These are phyloP conservation scores for Pogonomyrmex californicus DNA, from an alignment of 1,140 invertebrate species.

Conservation along the genomic window DNA sequence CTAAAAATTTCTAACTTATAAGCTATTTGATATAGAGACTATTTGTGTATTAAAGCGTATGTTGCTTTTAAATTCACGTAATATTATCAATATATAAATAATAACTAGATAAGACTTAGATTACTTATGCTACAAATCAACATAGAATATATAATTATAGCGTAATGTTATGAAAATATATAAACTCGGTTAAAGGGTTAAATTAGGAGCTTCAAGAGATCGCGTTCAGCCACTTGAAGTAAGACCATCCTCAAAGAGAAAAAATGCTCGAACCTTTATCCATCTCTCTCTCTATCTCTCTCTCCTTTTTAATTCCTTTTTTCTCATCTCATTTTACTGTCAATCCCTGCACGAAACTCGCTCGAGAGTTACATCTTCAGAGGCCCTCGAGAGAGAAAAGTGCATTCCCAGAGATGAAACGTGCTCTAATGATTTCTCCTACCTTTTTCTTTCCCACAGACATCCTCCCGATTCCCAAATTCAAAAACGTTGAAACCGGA, in stretches of 20 bases:
- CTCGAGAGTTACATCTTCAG: conserved; percentile 13
- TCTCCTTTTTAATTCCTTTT: conserved; percentile 21
- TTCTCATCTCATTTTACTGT: neutral
- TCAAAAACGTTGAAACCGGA: conserved; percentile 81
- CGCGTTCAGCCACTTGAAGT: conserved; percentile 38
- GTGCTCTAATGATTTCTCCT: conserved; percentile 62
- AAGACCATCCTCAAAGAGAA: conserved; percentile 44
- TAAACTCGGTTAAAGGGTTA: conserved; percentile 63
- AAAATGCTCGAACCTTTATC: neutral
- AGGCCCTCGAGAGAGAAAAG: conserved; percentile 24
- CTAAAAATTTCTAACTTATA: conserved; percentile 29
- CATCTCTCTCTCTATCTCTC: neutral
- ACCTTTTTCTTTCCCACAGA: conserved; percentile 79
- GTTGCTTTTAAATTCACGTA: conserved; percentile 29
- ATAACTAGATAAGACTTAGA: conserved; percentile 60
- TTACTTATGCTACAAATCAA: conserved; percentile 7
- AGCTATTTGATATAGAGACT: conserved; percentile 30
- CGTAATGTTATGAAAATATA: conserved; percentile 24
- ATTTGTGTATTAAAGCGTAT: neutral
- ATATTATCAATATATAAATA: conserved; percentile 34
- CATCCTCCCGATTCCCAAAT: conserved; percentile 79
- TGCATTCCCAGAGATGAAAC: conserved; percentile 42
- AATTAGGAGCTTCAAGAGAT: conserved; percentile 48
- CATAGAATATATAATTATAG: conserved; percentile 44
- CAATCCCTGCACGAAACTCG: conserved; percentile 26